These are phyloP conservation scores for Leuctra nigra DNA, from an alignment of 2,888 invertebrate genomes.

Conservation along the genomic window DNA sequence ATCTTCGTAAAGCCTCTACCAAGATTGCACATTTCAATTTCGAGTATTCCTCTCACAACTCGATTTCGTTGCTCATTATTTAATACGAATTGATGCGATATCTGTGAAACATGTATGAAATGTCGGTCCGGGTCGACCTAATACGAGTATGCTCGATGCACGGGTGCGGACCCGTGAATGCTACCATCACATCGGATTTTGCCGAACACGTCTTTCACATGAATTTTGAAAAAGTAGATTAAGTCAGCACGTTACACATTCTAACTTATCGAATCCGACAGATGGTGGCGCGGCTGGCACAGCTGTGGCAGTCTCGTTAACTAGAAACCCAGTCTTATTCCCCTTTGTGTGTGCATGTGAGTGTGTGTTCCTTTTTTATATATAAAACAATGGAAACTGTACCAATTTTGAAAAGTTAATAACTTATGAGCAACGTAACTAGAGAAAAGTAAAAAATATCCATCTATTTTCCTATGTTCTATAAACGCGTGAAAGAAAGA, in stretches of 20 bases:
- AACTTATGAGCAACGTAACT: too few relatives aligned
- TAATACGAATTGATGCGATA: not conserved
- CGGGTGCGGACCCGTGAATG: not conserved
- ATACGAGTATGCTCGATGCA: not conserved
- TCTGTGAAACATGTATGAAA: conserved; percentile 12
- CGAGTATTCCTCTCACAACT: not conserved
- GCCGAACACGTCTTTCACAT: conserved; percentile 6
- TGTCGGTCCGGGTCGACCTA: not conserved
- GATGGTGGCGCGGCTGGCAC: not conserved
- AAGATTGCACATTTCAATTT: conserved; percentile 10
- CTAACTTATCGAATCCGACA: conserved; percentile 3
- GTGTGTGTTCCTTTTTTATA: too few relatives aligned
- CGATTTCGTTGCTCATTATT: not conserved
- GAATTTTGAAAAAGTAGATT: conserved; percentile 12
- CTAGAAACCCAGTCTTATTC: too few relatives aligned
- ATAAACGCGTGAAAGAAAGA: too few relatives aligned
- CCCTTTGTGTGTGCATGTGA: too few relatives aligned
- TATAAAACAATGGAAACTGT: too few relatives aligned
- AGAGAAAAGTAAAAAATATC: too few relatives aligned
- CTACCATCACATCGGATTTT: conserved; percentile 7
- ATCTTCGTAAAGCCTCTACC: not conserved
- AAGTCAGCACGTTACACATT: conserved; percentile 7
- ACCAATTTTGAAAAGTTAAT: too few relatives aligned
- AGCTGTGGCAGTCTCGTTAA: not conserved
- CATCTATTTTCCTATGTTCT: too few relatives aligned